Evolutionary conservation across 2,888 invertebrate genomes (phyloP), one percentile per base, ranked within the genome.

Genomic region (Caenorhabditis wallacei): DNA sequence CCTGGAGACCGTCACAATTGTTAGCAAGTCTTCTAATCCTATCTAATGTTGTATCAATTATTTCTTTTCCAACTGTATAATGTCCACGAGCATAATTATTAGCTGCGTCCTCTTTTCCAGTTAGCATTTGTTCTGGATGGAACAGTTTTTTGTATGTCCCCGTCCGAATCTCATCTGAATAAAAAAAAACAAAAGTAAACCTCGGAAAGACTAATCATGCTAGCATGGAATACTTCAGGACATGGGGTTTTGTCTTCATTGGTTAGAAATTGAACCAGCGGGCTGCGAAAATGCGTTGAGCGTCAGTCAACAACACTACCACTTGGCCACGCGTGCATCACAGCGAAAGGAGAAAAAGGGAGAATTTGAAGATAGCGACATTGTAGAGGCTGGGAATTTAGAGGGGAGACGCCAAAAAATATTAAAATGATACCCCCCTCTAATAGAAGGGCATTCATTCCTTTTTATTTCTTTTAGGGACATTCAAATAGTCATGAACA

Each of bases 121-220:
- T 96, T 93, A 97, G 96, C 93, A 97, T 94, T 94, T 97, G 97
- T 94, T 97, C 97, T 85, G 97, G 97, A 40, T 83, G 83, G 95
- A 97, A 97, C 92, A 97, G 94, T 93, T 96, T 96, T 86, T 96
- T 94, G 94, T 97, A 97, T 7, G 91, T 91, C 24, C 93, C 93
- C 20, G 92, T 93, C 40, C 93, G 90, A n/a, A 93, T 92, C 86
- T 93, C 93, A 86, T 93, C 93, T 89, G 78, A 20, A 30, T 30
- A 8, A 80, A 84, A 57, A 51, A 26, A 35, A 11, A 13, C 22
- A 46, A 83, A 70, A 75, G 26, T 24, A 4, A 63, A 76, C 76
- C 81, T 81, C 75, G 76, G 81, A 76, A 81, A 81, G 76, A 81
- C 81, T 81, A 76, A 75, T 76, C 75, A 81, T 81, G 70, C 81